Evolutionary conservation across 64 coral and sea anemone species (phyloP), one percentile per base, ranked within the genome.

Genomic region (Cladopsammia gracilis): DNA sequence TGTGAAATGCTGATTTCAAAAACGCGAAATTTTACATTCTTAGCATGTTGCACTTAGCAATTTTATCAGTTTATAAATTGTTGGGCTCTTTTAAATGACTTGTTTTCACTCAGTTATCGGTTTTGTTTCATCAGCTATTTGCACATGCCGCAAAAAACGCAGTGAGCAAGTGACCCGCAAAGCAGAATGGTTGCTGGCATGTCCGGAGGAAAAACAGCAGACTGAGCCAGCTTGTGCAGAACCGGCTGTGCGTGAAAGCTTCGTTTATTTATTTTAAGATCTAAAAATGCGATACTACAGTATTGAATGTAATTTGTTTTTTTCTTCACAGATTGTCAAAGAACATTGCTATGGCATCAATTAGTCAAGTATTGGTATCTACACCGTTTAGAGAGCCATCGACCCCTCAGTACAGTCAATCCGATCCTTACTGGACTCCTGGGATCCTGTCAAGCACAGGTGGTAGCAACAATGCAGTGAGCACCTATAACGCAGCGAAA

Each of bases 321-420:
- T 64, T 64, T 64, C 62, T 13, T 64, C n/a, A 64, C 62, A 64
- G 62, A 19, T 64, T 64, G 12, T 64, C 13, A 18, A 77, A 77
- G 52, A 23, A 46, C 4, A 43, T 19, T 51, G 75, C 75, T 45
- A 54, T 77, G 25, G 44, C 75, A 34, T 20, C 75, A 45, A 77
- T 77, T 4, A 77, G 44, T 54, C 75, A 77, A 77, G 75, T 77
- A 77, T 77, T 77, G 44, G 46, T 43, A 48, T 77, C 75, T 45
- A 51, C 47, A 6, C 75, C 13, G 14, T 75, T 75, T 5, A 12
- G 72, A 75, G 72, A 48, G 20, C 10, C 47, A 77, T n/a, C 13
- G 47, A 77, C 75, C 20, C 75, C 75, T 43, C 46, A 43, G 23
- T n/a, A 7, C 75, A 77, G 7, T 51, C 42, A 20, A n/a, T 16